Evolutionary conservation across 2,797 vertebrate species (phyloP), one percentile per base, ranked within the genome.

Genomic region (Thunnus albacares): DNA sequence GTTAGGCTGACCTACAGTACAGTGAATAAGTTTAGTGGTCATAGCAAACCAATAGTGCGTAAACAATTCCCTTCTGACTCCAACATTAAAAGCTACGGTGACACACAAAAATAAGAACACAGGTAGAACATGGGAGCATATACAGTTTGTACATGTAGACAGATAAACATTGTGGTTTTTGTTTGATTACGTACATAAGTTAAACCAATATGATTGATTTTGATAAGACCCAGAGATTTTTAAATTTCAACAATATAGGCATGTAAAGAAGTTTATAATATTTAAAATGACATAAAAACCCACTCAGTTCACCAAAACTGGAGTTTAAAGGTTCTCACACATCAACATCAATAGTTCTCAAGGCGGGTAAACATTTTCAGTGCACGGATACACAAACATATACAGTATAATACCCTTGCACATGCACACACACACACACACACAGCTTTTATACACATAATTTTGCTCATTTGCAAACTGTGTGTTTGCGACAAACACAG

Each of bases 11-110:
- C 77, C 79, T 71, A 28, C 66, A 38, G 35, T 85, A 62, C 18
- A 76, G 77, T 81, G 79, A 81, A 80, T 84, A 62, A 58, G 12
- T 65, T 80, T 70, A 56, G 75, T 57, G 80, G 80, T 76, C 71
- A 73, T 74, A 84, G 51, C 30, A 22, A 47, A 80, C 53, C 51
- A 3, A 70, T 70, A 66, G 57, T 75, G 24, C 0, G 0, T 56
- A 60, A 43, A 82, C 65, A 73, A 65, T 49, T 56, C 56, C 33
- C 49, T 17, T 57, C 52, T 14, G 6, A 51, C 14, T 45, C 24
- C 43, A 68, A 68, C 57, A 71, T 17, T 33, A 33, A 81, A 64
- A 43, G 47, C 64, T 61, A 24, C 56, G 55, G 69, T 63, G 66
- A 73, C 18, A 28, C 18, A 28, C n/a, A 56, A 22, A 30, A 43